Conservation (phyloP, 2,888 invertebrate genomes). For the Hemicrepidius hirtus region DNA sequence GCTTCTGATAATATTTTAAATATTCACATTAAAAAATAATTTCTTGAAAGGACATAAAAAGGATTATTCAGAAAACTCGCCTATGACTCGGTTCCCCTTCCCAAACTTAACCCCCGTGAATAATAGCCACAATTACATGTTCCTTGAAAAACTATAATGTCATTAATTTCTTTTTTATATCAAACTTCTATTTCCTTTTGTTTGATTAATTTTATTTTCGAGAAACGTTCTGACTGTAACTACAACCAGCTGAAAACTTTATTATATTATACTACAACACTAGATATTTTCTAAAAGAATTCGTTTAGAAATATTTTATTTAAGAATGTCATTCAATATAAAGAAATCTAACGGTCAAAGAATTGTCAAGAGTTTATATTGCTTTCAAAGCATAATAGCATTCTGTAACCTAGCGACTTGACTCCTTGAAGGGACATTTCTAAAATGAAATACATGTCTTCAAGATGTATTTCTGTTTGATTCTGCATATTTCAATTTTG, state of each 20-base stretch:
- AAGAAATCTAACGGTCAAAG: constrained; percentile 51
- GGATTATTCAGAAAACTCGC: too few relatives aligned
- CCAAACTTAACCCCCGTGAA: too few relatives aligned
- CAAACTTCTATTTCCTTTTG: constrained; percentile 5
- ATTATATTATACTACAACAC: not conserved
- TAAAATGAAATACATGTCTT: constrained; percentile 55
- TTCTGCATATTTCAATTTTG: constrained; percentile 38
- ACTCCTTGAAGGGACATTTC: constrained; percentile 48
- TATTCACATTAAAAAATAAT: too few relatives aligned
- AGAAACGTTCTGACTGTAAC: not conserved
- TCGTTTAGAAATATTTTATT: not conserved
- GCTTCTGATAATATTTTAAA: too few relatives aligned
- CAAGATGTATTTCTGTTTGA: constrained; percentile 44
- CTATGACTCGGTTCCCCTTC: too few relatives aligned
- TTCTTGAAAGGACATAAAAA: too few relatives aligned
- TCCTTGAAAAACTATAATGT: too few relatives aligned
- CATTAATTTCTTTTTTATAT: not conserved
- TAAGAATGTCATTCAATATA: constrained; percentile 13
- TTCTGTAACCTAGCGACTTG: constrained; percentile 52
- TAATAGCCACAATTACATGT: too few relatives aligned
- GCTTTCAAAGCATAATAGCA: constrained; percentile 46
- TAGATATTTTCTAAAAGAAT: not conserved
- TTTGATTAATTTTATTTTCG: constrained; percentile 7
- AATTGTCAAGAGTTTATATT: constrained; percentile 52
- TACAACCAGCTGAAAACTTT: not conserved